Conservation (phyloP, 2,888 invertebrate species). For the Pomacea canaliculata region DNA sequence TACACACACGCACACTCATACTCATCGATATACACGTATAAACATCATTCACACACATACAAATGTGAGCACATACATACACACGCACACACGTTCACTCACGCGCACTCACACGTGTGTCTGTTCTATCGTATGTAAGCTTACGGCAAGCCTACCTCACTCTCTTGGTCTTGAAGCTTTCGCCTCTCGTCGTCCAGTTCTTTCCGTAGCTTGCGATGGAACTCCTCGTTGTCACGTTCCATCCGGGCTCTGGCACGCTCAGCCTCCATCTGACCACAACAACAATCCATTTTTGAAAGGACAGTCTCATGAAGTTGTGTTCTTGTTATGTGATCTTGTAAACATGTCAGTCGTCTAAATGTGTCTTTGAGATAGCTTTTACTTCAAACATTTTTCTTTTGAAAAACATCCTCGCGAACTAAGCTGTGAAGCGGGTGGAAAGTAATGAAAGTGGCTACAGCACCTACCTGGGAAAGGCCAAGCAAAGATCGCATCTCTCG, state of each 20-base stretch:
- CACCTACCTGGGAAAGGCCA: background rate
- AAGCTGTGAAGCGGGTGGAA: too few relatives aligned
- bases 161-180: conserved; percentile 33
- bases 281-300: too few relatives aligned
- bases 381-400: too few relatives aligned
- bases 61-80: background rate
- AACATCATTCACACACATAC: background rate
- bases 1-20: too few relatives aligned
- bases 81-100: conserved; percentile 1
- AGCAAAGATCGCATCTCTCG: background rate
- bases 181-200: conserved; percentile 36
- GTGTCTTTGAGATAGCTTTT: too few relatives aligned
- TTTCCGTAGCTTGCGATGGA: conserved; percentile 28
- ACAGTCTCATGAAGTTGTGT: too few relatives aligned
- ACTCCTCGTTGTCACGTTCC: conserved; percentile 34
- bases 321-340: too few relatives aligned
- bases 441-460: too few relatives aligned
- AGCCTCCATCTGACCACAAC: conserved; percentile 25
- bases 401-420: too few relatives aligned
- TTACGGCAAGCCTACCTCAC: conserved; percentile 9
- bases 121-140: too few relatives aligned
- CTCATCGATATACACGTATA: background rate
- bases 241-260: conserved; percentile 29
- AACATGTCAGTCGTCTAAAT: too few relatives aligned
- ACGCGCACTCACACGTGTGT: background rate